Evolutionary conservation across 1,140 invertebrate species (phyloP).

Genomic region (Choristoneura fumiferana): DNA sequence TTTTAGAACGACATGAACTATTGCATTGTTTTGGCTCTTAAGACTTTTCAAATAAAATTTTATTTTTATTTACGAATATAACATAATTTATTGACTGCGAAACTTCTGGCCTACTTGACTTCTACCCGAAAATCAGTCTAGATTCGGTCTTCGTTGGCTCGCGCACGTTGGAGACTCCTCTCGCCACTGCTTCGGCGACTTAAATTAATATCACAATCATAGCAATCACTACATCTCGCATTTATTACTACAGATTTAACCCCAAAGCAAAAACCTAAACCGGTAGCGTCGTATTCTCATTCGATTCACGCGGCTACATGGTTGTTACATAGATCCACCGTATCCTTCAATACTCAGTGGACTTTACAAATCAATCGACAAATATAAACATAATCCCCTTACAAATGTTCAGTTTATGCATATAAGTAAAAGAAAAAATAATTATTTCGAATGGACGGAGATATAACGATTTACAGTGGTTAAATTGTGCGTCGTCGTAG

Average conservation of each 20-base stretch:
- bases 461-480: slow-evolving; percentile 48
- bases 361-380: no score
- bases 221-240: slow-evolving; percentile 38
- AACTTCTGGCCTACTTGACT: slow-evolving; percentile 66
- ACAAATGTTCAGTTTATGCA: background rate
- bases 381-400: no score
- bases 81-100: slow-evolving; percentile 61
- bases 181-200: slow-evolving; percentile 43
- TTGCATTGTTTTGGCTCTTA: slow-evolving; percentile 70
- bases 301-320: no score
- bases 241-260: no score
- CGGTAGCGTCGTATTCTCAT: slow-evolving; percentile 15
- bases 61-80: slow-evolving; percentile 53
- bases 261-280: no score
- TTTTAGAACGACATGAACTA: slow-evolving; percentile 60
- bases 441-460: slow-evolving; percentile 52
- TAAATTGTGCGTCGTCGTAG: slow-evolving; percentile 55
- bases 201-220: slow-evolving; percentile 74
- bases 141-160: slow-evolving; percentile 62
- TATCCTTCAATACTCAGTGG: no score
- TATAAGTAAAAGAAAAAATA: slow-evolving; percentile 26
- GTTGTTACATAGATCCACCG: no score
- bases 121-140: slow-evolving; percentile 76
- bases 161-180: slow-evolving; percentile 45
- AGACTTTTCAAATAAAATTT: slow-evolving; percentile 64